Evolutionary conservation across 2,797 vertebrate genomes (phyloP).

Genomic region (Delichon dasypus): DNA sequence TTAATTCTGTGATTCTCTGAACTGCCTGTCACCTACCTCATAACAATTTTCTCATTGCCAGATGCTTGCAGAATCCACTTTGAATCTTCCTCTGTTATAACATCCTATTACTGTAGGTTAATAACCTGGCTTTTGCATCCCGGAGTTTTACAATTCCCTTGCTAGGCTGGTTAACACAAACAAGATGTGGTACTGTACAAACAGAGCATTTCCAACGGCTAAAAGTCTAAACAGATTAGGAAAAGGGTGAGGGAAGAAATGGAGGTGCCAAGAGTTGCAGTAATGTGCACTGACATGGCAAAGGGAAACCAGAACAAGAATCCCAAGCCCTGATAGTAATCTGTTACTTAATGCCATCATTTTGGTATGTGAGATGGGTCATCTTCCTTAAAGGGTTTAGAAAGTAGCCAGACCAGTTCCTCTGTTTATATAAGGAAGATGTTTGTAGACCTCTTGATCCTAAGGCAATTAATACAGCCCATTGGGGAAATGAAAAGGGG

Average conservation of each 20-base stretch:
- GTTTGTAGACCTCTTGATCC: constrained; percentile 56
- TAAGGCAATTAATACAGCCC: constrained; percentile 34
- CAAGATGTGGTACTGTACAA: not conserved
- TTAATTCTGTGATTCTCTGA: not conserved
- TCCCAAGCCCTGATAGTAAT: not conserved
- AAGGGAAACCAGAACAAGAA: constrained; percentile 8
- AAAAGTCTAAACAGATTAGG: constrained; percentile 17
- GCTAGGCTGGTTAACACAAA: not conserved
- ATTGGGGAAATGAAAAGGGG: not conserved
- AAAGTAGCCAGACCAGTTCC: constrained; percentile 52
- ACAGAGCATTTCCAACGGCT: not conserved
- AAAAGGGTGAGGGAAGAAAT: not conserved
- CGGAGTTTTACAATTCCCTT: not conserved
- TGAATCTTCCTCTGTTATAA: not conserved
- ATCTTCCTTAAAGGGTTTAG: constrained; percentile 44
- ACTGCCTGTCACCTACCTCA: not conserved
- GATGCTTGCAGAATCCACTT: not conserved
- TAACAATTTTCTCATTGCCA: not conserved
- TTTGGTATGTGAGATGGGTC: constrained; percentile 38
- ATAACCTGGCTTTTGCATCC: not conserved
- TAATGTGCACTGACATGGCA: not conserved
- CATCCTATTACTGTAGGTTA: not conserved
- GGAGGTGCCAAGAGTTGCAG: not conserved
- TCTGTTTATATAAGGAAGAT: constrained; percentile 55
- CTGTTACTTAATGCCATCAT: constrained; percentile 28